These are phyloP conservation scores for Poeciliopsis prolifica DNA, from an alignment of 2,113 vertebrate genomes.

Conservation along the genomic window DNA sequence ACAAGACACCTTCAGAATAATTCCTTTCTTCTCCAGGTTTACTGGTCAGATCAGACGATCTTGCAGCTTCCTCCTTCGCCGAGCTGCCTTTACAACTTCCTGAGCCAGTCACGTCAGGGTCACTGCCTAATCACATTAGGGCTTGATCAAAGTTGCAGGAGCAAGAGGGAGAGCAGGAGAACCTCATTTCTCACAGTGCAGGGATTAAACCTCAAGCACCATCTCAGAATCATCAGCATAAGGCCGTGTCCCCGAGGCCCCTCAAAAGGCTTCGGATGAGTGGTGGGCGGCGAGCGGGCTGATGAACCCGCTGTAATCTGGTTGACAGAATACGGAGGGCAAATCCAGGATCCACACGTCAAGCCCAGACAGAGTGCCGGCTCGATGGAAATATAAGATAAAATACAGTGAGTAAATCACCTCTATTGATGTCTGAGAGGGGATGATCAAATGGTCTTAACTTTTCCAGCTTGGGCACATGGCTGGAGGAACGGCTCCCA, in stretches of 20 bases:
- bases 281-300: conserved; percentile 56
- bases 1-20: conserved; percentile 79
- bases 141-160: conserved; percentile 78
- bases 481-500: conserved; percentile 36
- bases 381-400: conserved; percentile 65
- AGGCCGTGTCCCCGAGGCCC: conserved; percentile 52
- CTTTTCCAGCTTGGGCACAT: conserved; percentile 48
- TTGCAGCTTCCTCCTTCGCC: neutral
- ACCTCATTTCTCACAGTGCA: conserved; percentile 71
- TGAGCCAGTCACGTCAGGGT: conserved; percentile 78
- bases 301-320: conserved; percentile 67
- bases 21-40: conserved; percentile 71
- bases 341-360: conserved; percentile 59
- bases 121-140: conserved; percentile 77
- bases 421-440: conserved; percentile 50
- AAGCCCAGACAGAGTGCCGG: conserved; percentile 63
- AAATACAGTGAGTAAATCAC: conserved; percentile 66
- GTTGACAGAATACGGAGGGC: conserved; percentile 69
- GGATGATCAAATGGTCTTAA: conserved; percentile 72
- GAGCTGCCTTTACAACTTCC: conserved; percentile 69
- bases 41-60: conserved; percentile 69
- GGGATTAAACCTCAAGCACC: conserved; percentile 73
- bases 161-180: conserved; percentile 63
- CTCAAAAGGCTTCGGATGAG: conserved; percentile 52
- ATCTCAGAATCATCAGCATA: conserved; percentile 56